Conservation (phyloP, 2,888 invertebrate species). For the Acanthoscelides obtectus region DNA sequence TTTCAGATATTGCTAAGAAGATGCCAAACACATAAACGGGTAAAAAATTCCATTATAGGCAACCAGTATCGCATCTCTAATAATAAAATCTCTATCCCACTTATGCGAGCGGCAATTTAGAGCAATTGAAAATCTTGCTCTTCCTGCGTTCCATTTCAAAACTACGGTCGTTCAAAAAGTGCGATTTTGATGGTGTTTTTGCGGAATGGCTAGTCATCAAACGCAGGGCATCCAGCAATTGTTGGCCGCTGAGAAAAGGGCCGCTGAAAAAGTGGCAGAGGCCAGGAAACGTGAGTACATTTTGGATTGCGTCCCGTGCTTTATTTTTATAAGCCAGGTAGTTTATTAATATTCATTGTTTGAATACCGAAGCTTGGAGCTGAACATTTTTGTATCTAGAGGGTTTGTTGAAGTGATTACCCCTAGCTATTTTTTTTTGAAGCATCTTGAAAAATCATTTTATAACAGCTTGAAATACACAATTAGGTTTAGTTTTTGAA, state of each 20-base stretch:
- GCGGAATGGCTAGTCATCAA: slow-evolving; percentile 41
- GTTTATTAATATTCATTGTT: too few species aligned
- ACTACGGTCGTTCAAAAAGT: not conserved
- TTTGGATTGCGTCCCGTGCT: not conserved
- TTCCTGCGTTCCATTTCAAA: not conserved
- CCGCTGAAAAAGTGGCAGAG: slow-evolving; percentile 47
- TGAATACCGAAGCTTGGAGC: too few species aligned
- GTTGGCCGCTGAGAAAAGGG: slow-evolving; percentile 45
- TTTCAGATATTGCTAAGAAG: too few species aligned
- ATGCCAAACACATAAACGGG: too few species aligned
- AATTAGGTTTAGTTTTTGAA: too few species aligned
- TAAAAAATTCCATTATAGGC: too few species aligned
- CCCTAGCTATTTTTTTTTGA: too few species aligned
- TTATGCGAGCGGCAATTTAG: not conserved
- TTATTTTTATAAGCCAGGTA: not conserved
- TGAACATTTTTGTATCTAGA: too few species aligned
- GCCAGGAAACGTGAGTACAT: slow-evolving; percentile 44
- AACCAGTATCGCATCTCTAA: not conserved
- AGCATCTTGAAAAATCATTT: too few species aligned
- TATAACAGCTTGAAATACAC: too few species aligned
- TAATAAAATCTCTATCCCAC: not conserved
- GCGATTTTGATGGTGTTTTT: not conserved
- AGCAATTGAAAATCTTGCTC: not conserved
- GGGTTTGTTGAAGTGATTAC: too few species aligned
- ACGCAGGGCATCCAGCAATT: slow-evolving; percentile 47